phyloP scores from a whole-genome alignment of 2,888 invertebrate genomes.

The Dexiosoma caninum region DNA sequence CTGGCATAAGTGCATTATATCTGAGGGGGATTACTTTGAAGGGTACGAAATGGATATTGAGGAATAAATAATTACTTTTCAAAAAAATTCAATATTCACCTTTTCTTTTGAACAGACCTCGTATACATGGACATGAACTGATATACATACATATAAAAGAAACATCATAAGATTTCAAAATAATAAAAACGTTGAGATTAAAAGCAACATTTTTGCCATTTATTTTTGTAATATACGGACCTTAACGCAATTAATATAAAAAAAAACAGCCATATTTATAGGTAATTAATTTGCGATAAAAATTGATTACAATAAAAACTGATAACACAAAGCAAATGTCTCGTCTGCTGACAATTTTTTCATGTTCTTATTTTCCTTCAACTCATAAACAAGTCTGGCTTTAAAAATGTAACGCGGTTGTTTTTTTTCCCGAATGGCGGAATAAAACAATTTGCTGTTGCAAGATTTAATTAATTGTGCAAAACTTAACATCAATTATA shows the following conservation, averaged over 20 bases:
- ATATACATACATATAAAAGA: not conserved
- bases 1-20: no score
- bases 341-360: not conserved
- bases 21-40: no score
- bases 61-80: no score
- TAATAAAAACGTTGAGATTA: no score
- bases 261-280: constrained; percentile 3
- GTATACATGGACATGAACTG: not conserved
- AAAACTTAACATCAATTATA: constrained; percentile 47
- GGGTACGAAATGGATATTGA: no score
- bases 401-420: not conserved
- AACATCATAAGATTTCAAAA: not conserved
- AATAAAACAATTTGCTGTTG: constrained; percentile 34
- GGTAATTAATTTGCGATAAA: constrained; percentile 37
- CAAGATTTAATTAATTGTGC: constrained; percentile 47
- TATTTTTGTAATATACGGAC: not conserved
- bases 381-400: not conserved
- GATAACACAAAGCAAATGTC: constrained; percentile 30
- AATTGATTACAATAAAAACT: constrained; percentile 9
- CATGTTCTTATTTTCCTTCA: not conserved
- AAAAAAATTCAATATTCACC: no score
- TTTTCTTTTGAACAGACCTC: no score
- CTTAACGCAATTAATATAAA: constrained; percentile 8
- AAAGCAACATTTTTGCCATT: no score
- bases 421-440: constrained; percentile 33